These are phyloP conservation scores for Platanista minor DNA, from an alignment of 2,113 vertebrate genomes.

Conservation along the genomic window DNA sequence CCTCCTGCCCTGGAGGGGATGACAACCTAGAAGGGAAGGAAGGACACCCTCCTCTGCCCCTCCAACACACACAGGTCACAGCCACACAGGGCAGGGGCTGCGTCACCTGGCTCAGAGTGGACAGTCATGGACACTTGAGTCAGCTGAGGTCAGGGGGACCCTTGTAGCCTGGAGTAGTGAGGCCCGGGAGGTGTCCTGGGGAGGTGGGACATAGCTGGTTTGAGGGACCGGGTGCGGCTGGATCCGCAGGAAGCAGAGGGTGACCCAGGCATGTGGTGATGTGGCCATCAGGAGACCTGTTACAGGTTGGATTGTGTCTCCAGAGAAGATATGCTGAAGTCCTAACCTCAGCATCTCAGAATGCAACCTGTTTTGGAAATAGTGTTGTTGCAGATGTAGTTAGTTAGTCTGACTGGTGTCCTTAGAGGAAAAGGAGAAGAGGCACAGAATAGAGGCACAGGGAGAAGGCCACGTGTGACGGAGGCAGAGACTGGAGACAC, in stretches of 20 bases:
- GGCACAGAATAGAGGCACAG: background rate
- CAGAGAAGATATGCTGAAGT: background rate
- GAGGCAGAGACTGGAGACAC: background rate
- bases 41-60: background rate
- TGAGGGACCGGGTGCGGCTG: background rate
- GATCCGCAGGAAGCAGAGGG: background rate
- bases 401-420: background rate
- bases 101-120: background rate
- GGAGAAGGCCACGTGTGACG: background rate
- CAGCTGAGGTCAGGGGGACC: background rate
- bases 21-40: background rate
- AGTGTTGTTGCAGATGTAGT: background rate
- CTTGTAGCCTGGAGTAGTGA: background rate
- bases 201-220: background rate
- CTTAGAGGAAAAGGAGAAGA: background rate
- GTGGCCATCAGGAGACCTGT: background rate
- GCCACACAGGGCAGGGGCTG: background rate
- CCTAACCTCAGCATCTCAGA: background rate
- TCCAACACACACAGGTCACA: background rate
- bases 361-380: background rate
- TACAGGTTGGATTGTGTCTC: background rate
- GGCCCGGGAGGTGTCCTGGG: background rate
- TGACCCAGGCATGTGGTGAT: fast-evolving
- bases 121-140: background rate
- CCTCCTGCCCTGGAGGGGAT: background rate